Percentiles rank a stretch among this genome's conserved stretches.
phyloP scores from a whole-genome alignment of 2,113 vertebrate species.

The Suricata suricatta region DNA sequence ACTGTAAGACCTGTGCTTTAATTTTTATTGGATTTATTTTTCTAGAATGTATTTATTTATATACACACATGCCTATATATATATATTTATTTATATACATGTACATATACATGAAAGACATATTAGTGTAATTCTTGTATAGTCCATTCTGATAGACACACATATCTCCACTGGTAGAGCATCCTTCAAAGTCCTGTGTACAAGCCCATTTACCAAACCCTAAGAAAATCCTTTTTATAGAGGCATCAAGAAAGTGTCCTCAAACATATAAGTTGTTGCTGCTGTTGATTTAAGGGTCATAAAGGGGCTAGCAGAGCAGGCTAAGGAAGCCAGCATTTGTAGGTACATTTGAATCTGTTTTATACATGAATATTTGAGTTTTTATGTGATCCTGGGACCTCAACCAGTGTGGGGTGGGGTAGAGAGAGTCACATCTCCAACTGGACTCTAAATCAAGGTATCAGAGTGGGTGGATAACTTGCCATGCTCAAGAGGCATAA shows the following conservation, averaged over 20 bases:
- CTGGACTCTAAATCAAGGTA: neutral
- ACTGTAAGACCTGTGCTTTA: neutral
- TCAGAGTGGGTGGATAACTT: neutral
- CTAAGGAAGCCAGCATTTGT: neutral
- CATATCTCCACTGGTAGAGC: neutral
- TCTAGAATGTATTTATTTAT: neutral
- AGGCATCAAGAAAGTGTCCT: neutral
- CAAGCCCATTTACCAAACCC: neutral
- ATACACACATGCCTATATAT: neutral
- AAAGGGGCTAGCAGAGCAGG: neutral
- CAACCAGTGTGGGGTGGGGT: neutral
- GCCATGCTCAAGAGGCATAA: neutral
- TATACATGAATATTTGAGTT: neutral
- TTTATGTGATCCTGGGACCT: neutral
- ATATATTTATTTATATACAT: neutral
- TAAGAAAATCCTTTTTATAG: neutral
- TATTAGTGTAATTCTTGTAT: neutral
- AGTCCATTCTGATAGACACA: neutral
- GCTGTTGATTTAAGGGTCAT: neutral
- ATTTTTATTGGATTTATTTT: slow-evolving; percentile 12
- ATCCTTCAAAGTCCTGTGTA: neutral
- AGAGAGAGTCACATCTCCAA: neutral
- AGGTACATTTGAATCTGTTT: neutral
- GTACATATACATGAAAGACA: neutral
- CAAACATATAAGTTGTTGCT: neutral